Evolutionary conservation across 2,113 vertebrate species (phyloP).

Genomic region (Anarrhichthys ocellatus): DNA sequence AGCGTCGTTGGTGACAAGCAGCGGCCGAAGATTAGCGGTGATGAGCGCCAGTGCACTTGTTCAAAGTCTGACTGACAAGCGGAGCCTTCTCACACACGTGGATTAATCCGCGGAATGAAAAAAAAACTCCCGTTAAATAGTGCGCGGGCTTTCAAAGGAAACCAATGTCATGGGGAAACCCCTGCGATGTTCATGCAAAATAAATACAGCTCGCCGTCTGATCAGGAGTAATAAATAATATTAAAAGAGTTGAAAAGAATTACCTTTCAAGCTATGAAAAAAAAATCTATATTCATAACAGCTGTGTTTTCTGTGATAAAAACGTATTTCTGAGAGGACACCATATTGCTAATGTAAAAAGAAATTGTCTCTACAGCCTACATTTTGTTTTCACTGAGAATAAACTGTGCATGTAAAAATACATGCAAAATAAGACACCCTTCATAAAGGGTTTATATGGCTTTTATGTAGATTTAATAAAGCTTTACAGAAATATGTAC

Average conservation of each 20-base stretch:
- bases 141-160: constrained; percentile 45
- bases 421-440: background rate
- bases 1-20: constrained; percentile 44
- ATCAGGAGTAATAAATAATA: background rate
- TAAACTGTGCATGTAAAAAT: background rate
- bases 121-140: constrained; percentile 69
- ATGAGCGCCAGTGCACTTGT: constrained; percentile 86
- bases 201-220: background rate
- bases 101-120: constrained; percentile 84
- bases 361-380: background rate
- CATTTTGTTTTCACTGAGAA: background rate
- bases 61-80: constrained; percentile 92
- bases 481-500: background rate
- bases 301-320: background rate
- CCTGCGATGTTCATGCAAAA: background rate
- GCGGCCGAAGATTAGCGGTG: constrained; percentile 65
- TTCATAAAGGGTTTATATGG: background rate
- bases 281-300: background rate
- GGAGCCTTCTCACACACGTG: constrained; percentile 85
- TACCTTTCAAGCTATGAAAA: background rate
- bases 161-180: constrained; percentile 25
- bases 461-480: background rate
- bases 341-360: background rate
- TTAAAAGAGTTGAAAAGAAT: background rate
- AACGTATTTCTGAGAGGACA: background rate